Conservation (phyloP, 2,797 vertebrate genomes). For the Fringilla coelebs region DNA sequence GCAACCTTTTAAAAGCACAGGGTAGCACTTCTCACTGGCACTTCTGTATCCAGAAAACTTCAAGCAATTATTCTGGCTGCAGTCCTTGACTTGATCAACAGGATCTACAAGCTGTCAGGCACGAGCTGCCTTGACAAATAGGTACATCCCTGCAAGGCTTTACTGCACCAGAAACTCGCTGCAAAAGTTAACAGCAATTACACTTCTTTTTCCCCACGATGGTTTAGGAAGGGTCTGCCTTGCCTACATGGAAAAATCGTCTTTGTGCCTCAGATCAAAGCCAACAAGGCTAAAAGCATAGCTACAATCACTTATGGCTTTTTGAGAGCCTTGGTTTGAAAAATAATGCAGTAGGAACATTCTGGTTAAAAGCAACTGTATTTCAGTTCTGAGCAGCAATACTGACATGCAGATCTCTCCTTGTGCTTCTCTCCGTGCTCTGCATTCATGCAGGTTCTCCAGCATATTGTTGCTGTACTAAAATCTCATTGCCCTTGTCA, state of each 20-base stretch:
- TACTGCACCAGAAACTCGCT: neutral
- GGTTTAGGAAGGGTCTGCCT: neutral
- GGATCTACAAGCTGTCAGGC: neutral
- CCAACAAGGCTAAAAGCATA: neutral
- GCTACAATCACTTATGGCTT: neutral
- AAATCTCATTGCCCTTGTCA: neutral
- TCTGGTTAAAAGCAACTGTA: neutral
- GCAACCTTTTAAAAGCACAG: neutral
- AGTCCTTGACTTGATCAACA: slow-evolving; percentile 34
- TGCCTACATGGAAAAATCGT: neutral
- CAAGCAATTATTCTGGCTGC: slow-evolving; percentile 19
- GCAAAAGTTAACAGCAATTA: neutral
- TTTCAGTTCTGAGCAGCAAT: neutral
- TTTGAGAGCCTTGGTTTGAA: neutral
- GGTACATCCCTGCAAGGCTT: neutral
- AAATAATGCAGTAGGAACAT: neutral
- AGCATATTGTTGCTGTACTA: neutral
- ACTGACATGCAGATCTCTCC: neutral
- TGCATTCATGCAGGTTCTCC: neutral
- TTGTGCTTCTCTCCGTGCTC: neutral
- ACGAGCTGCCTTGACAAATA: neutral
- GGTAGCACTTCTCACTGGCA: neutral
- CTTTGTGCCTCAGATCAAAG: neutral
- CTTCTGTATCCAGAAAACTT: slow-evolving; percentile 15
- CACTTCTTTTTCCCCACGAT: neutral